Base-by-base conservation (phyloP, 2,888 invertebrate genomes). In the Eupithecia tripunctaria region DNA sequence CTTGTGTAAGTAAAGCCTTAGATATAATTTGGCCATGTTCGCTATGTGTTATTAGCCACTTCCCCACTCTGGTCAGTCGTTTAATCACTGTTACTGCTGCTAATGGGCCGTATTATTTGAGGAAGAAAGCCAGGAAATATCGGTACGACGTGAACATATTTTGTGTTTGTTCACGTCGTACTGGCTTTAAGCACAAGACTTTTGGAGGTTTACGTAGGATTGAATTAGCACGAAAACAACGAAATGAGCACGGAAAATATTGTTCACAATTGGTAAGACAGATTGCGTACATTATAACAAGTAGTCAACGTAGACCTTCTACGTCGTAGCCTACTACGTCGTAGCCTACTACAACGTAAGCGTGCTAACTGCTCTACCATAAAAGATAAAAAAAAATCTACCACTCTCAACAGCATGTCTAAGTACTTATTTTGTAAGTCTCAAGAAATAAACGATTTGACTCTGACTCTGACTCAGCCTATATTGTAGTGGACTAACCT, bases 31-130 rank as follows among this genome's bases (percentile, higher is more conserved):
- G 78, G 76, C 75, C 80, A 80, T 86, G 85, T 83, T 83, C 80
- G 82, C 83, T 82, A 84, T 85, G 86, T 86, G 88, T 88, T 89
- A 91, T 88, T 87, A 88, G 64, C 38, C 36, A 25, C 89, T 88
- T 86, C 85, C 87, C 84, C 82, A 84, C 86, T 86, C 84, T 85
- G 84, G 85, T 85, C 84, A 89, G 87, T 89, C 92, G 87, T 87
- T 93, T 93, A 92, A 93, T 93, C 93, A 92, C 90, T 92, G 93
- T 92, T 89, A 92, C 93, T 91, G 90, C 82, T 85, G 88, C 92
- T 92, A 93, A 93, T 93, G 92, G 84, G 85, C 79, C 82, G 89
- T 92, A 93, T 93, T 93, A 93, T 91, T 93, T 89, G 84, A 81
- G 84, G 87, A 90, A 91, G 90, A 90, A 92, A 91, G 87, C 89